Conservation (phyloP, 2,113 vertebrate species). For the Trematocara stigmaticum region DNA sequence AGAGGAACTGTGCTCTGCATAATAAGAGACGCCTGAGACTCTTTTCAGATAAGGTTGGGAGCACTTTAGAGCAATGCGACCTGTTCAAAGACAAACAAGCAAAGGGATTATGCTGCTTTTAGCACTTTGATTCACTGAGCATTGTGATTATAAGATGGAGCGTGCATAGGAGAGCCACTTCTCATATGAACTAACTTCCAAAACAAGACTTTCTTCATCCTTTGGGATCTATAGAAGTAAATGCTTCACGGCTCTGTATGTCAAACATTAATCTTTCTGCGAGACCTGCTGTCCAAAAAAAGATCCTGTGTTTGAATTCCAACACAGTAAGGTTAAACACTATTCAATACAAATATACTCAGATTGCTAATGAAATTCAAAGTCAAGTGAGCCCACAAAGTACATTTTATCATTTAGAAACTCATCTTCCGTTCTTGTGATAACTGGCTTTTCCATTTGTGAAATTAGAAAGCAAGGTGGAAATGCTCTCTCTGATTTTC, state of each 20-base stretch:
- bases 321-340: background rate
- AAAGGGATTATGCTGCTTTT: conserved; percentile 69
- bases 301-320: background rate
- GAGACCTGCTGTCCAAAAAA: background rate
- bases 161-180: conserved; percentile 30
- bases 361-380: background rate
- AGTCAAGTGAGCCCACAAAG: background rate
- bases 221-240: conserved; percentile 17
- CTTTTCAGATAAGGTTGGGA: conserved; percentile 65
- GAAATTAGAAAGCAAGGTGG: background rate
- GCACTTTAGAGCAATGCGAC: conserved; percentile 62
- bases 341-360: background rate
- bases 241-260: conserved; percentile 24
- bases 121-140: conserved; percentile 48
- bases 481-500: background rate
- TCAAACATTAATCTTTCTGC: conserved; percentile 37
- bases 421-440: conserved; percentile 26
- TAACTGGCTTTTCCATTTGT: background rate
- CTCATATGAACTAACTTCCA: conserved; percentile 41
- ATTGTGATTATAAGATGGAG: conserved; percentile 53
- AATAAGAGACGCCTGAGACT: conserved; percentile 64
- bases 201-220: background rate
- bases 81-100: conserved; percentile 66
- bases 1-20: conserved; percentile 61
- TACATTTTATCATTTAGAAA: background rate